phyloP scores from a whole-genome alignment of 2,797 vertebrate genomes.

The Pseudochirops corinnae region DNA sequence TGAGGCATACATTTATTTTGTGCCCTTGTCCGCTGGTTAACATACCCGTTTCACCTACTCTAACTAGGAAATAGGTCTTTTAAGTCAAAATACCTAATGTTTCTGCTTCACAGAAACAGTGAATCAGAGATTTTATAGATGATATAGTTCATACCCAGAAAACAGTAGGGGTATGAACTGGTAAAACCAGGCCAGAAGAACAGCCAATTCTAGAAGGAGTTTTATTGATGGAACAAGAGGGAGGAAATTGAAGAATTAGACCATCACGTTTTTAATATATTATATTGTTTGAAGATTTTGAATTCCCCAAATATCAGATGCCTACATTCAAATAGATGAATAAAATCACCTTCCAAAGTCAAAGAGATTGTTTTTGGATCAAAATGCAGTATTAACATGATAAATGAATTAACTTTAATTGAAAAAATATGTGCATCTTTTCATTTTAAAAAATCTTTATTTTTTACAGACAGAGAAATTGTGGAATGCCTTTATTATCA shows the following conservation, averaged over 20 bases:
- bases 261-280: neutral
- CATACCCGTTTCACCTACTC: conserved; percentile 44
- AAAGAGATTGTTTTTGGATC: conserved; percentile 9
- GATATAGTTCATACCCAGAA: conserved; percentile 16
- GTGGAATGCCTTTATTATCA: neutral
- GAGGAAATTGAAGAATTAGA: neutral
- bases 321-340: conserved; percentile 9
- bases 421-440: neutral
- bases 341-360: conserved; percentile 28
- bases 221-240: neutral
- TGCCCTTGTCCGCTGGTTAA: neutral
- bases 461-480: neutral
- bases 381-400: neutral
- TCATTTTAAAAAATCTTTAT: neutral
- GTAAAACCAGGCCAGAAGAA: conserved; percentile 24
- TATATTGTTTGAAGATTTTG: neutral
- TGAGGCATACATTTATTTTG: neutral
- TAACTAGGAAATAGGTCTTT: conserved; percentile 55
- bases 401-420: conserved; percentile 8
- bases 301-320: conserved; percentile 23
- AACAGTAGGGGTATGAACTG: neutral
- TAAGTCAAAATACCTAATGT: conserved; percentile 62
- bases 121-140: conserved; percentile 51
- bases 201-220: neutral
- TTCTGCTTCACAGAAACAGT: conserved; percentile 40